phyloP scores from a whole-genome alignment of 2,797 vertebrate genomes.

The Diceros bicornis region DNA sequence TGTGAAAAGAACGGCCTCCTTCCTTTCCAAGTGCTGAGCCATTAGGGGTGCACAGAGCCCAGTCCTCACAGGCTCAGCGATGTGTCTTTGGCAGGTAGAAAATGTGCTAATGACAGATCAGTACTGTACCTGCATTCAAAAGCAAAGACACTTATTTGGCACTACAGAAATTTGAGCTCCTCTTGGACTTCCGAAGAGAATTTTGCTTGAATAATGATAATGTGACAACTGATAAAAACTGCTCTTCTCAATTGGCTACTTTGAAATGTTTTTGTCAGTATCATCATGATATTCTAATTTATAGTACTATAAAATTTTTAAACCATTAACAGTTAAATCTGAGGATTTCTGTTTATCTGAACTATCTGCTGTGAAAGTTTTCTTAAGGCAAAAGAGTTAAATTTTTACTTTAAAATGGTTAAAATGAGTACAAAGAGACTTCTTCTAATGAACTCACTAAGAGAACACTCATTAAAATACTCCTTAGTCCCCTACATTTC shows the following conservation, averaged over 20 bases:
- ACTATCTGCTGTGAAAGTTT: background rate
- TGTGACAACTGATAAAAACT: conserved; percentile 5
- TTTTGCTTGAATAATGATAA: background rate
- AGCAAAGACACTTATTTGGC: background rate
- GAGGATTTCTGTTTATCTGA: conserved; percentile 43
- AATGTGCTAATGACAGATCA: background rate
- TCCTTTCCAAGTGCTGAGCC: background rate
- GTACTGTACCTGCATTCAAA: background rate
- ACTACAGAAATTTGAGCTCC: background rate
- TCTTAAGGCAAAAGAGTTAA: conserved; percentile 58
- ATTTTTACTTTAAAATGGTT: conserved; percentile 53
- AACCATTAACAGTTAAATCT: background rate
- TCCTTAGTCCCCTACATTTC: background rate
- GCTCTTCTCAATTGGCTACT: background rate
- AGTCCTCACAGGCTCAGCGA: background rate
- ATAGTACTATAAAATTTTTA: background rate
- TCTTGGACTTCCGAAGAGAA: background rate
- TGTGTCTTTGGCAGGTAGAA: background rate
- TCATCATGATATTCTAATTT: background rate
- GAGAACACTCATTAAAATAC: background rate
- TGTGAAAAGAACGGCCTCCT: background rate
- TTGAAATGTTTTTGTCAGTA: conserved; percentile 12
- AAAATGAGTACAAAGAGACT: background rate
- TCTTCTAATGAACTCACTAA: background rate
- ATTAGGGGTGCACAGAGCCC: background rate